phyloP scores from a whole-genome alignment of 2,113 vertebrate species.

The Myiopsitta monachus region DNA sequence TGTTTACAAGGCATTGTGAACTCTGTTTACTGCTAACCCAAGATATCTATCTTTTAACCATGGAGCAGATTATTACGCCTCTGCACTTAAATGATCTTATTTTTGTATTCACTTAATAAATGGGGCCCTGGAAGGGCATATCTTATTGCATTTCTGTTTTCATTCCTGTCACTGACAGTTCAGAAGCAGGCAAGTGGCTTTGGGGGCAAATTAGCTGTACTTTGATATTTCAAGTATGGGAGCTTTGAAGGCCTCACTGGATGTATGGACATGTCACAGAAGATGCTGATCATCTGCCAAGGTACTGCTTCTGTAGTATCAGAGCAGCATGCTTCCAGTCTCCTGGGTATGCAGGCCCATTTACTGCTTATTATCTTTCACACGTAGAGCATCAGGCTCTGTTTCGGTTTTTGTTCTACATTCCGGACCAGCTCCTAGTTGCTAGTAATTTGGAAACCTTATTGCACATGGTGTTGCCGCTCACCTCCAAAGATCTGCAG shows the following conservation, averaged over 20 bases:
- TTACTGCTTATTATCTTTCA: neutral
- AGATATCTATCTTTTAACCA: conserved; percentile 1
- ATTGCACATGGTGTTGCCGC: neutral
- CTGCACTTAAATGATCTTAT: conserved; percentile 67
- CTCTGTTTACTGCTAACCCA: conserved; percentile 32
- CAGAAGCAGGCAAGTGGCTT: neutral
- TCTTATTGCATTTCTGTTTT: neutral
- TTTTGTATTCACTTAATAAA: conserved; percentile 73
- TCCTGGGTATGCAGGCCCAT: neutral
- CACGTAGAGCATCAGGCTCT: neutral
- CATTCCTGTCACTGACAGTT: neutral
- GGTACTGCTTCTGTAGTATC: neutral
- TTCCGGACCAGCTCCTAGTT: neutral
- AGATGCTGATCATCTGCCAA: neutral
- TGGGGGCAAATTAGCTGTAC: neutral
- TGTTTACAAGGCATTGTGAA: conserved; percentile 40
- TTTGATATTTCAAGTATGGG: neutral
- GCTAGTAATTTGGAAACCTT: neutral
- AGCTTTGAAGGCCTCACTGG: neutral
- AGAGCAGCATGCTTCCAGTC: neutral
- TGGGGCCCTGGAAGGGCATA: neutral
- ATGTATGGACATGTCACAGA: neutral
- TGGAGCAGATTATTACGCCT: conserved; percentile 14
- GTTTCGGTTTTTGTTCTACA: neutral
- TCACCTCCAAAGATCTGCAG: neutral